These are phyloP conservation scores for Varroa destructor DNA, from an alignment of 1,140 invertebrate species.

Conservation along the genomic window DNA sequence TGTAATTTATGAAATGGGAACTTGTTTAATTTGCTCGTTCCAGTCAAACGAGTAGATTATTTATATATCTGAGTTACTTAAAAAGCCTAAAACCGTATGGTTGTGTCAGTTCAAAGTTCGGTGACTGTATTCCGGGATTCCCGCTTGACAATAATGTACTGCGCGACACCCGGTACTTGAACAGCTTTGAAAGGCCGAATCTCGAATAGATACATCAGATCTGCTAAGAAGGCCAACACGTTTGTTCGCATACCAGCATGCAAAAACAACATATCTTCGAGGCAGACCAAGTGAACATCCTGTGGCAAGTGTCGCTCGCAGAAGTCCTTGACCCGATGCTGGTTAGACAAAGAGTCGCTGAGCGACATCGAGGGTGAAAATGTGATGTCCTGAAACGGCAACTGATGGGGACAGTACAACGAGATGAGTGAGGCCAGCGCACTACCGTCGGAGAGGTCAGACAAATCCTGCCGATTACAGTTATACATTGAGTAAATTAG, in stretches of 20 bases:
- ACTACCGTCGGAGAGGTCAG: constrained; percentile 24
- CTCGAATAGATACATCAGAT: constrained; percentile 25
- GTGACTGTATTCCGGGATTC: constrained; percentile 7
- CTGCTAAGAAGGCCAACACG: background rate
- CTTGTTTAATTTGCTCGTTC: too few species aligned
- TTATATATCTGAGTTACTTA: too few species aligned
- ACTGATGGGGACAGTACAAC: constrained; percentile 13
- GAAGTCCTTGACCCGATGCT: constrained; percentile 20
- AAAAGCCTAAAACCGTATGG: too few species aligned
- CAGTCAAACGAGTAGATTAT: too few species aligned
- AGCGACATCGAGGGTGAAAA: constrained; percentile 21
- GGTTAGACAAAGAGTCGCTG: constrained; percentile 7
- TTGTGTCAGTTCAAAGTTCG: background rate
- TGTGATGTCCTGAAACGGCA: constrained; percentile 13
- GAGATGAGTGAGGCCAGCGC: constrained; percentile 13
- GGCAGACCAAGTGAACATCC: background rate
- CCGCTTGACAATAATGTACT: constrained; percentile 20
- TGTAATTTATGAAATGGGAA: too few species aligned
- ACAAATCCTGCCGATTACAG: constrained; percentile 2
- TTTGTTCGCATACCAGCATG: constrained; percentile 20
- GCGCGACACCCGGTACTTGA: constrained; percentile 17
- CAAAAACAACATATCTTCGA: constrained; percentile 16
- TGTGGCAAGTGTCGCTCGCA: constrained; percentile 23
- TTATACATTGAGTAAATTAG: too few species aligned
- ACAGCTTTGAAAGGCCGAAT: constrained; percentile 17